These are phyloP conservation scores for Anoplius nigerrimus DNA, from an alignment of 2,888 invertebrate species.

Conservation along the genomic window DNA sequence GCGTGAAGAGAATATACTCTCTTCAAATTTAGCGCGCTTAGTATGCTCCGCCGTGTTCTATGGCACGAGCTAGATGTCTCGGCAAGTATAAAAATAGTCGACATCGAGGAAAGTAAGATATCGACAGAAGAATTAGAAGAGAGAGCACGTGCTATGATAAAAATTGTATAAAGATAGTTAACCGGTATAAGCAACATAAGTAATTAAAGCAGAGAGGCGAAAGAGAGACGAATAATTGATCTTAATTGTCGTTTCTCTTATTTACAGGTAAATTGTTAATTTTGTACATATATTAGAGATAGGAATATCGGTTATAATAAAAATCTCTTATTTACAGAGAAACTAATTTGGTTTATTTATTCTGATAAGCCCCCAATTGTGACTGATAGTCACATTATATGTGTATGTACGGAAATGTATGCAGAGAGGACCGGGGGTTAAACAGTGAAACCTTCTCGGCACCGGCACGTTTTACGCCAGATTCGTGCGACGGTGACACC, in stretches of 20 bases:
- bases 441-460: too few species aligned
- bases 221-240: slow-evolving; percentile 33
- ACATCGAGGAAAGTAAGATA: slow-evolving; percentile 11
- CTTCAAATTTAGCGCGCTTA: slow-evolving; percentile 32
- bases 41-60: slow-evolving; percentile 2
- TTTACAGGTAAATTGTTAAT: neutral
- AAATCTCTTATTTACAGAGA: slow-evolving; percentile 14
- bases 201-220: slow-evolving; percentile 9
- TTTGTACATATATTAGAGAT: too few species aligned
- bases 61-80: neutral
- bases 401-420: neutral
- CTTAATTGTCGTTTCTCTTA: too few species aligned
- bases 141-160: slow-evolving; percentile 18
- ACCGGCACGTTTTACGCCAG: too few species aligned
- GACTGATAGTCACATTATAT: neutral
- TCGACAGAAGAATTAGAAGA: neutral
- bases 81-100: neutral
- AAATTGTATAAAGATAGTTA: neutral
- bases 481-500: too few species aligned
- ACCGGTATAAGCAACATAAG: neutral
- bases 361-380: neutral
- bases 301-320: too few species aligned
- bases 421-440: too few species aligned
- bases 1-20: too few species aligned
- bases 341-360: slow-evolving; percentile 13